These are phyloP conservation scores for Pachypanchax playfairii DNA, from an alignment of 2,113 vertebrate genomes.

Conservation along the genomic window DNA sequence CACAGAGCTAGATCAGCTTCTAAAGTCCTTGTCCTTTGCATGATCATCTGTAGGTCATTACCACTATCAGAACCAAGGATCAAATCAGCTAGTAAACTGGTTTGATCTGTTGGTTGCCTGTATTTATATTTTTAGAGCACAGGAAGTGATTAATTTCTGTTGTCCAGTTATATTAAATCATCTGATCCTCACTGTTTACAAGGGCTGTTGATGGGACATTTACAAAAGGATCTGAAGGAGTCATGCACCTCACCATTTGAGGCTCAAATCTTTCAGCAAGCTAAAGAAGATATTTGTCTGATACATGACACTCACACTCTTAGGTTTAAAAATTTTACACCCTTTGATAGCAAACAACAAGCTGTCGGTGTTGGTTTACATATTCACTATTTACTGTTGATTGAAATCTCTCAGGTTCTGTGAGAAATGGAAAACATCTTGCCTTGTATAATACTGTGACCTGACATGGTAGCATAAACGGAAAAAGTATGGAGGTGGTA, in stretches of 20 bases:
- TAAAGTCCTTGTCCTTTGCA: conserved; percentile 44
- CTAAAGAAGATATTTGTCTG: conserved; percentile 26
- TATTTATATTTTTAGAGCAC: neutral
- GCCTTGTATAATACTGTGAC: conserved; percentile 26
- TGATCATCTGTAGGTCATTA: conserved; percentile 59
- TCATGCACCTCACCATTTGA: conserved; percentile 18
- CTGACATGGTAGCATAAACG: conserved; percentile 31
- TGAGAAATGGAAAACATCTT: conserved; percentile 12
- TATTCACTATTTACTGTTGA: neutral
- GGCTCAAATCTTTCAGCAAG: conserved; percentile 51
- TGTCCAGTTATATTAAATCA: conserved; percentile 15
- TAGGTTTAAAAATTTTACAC: conserved; percentile 5
- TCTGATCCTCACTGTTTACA: conserved; percentile 29
- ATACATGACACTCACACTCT: conserved; percentile 19
- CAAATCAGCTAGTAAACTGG: conserved; percentile 40
- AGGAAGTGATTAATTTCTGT: neutral
- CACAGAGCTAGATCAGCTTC: conserved; percentile 70
- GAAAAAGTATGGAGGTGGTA: conserved; percentile 25
- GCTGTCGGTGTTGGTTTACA: neutral
- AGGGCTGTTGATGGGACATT: conserved; percentile 23
- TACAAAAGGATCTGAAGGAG: conserved; percentile 60
- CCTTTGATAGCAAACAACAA: neutral
- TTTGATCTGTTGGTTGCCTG: conserved; percentile 24
- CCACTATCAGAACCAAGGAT: conserved; percentile 62
- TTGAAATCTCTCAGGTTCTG: conserved; percentile 3